Evolutionary conservation across 2,113 vertebrate genomes (phyloP).

Genomic region (Xyrauchen texanus): DNA sequence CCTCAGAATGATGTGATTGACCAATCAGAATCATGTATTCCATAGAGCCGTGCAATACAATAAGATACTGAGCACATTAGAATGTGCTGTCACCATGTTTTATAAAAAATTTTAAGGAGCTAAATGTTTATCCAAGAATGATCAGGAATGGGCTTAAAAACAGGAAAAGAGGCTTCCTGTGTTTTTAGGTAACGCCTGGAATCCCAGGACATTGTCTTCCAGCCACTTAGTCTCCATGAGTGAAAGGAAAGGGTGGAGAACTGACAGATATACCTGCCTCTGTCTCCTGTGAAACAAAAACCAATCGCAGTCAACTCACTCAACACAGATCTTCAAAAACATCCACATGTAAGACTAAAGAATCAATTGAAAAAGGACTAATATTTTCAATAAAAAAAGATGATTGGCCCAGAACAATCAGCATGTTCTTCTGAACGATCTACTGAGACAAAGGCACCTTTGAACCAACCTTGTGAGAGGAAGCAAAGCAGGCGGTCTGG

Average conservation of each 20-base stretch:
- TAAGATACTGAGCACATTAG: background rate
- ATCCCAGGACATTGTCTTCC: conserved; percentile 32
- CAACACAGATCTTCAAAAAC: background rate
- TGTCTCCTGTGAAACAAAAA: background rate
- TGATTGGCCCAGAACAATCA: background rate
- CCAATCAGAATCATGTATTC: too few relatives aligned
- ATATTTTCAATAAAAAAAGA: background rate
- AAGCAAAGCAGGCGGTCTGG: background rate
- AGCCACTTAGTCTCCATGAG: conserved; percentile 26
- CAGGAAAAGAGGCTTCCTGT: conserved; percentile 53
- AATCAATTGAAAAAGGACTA: too few relatives aligned
- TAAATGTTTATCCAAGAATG: conserved; percentile 15
- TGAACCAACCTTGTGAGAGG: conserved; percentile 11
- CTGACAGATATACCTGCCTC: conserved; percentile 26
- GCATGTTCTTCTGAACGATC: background rate
- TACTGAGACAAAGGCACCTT: conserved; percentile 23
- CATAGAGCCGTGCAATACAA: background rate
- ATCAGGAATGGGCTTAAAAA: conserved; percentile 45
- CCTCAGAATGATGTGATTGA: too few relatives aligned
- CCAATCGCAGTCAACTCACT: background rate
- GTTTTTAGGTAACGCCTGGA: conserved; percentile 48
- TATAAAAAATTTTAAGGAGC: too few relatives aligned
- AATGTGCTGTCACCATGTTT: too few relatives aligned
- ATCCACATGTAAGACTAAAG: background rate
- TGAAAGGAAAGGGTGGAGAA: conserved; percentile 30